phyloP scores from a whole-genome alignment of 2,797 vertebrate species.

The Onychomys torridus region DNA sequence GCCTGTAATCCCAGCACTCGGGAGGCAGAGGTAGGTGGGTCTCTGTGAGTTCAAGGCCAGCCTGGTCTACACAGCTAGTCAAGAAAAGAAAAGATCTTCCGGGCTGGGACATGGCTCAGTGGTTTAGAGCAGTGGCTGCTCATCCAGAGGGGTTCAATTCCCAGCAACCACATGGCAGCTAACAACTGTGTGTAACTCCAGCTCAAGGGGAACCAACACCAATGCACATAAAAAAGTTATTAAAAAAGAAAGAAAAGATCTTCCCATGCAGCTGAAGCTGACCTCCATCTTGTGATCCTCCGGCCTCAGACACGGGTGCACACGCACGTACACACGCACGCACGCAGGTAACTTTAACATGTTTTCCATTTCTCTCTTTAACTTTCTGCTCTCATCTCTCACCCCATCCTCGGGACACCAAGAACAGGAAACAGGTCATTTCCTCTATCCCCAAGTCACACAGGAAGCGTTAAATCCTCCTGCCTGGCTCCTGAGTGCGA shows the following conservation, averaged over 20 bases:
- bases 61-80: too few species aligned
- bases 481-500: not conserved
- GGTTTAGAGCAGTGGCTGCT: too few species aligned
- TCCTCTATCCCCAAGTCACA: not conserved
- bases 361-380: slow-evolving; percentile 4
- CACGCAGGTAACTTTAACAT: not conserved
- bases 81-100: too few species aligned
- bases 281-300: not conserved
- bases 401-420: not conserved
- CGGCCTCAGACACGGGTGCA: not conserved
- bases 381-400: not conserved
- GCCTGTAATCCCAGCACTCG: too few species aligned
- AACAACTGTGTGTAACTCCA: too few species aligned
- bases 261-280: not conserved
- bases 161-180: too few species aligned
- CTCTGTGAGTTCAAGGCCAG: too few species aligned
- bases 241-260: not conserved
- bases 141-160: too few species aligned
- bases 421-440: slow-evolving; percentile 22
- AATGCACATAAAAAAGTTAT: too few species aligned
- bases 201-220: too few species aligned
- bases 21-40: too few species aligned
- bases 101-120: too few species aligned
- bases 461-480: not conserved
- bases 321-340: not conserved